Percentiles rank a stretch among this genome's conserved stretches.
Evolutionary conservation across 1,140 invertebrate species (phyloP).

Genomic region (Zaprionus vittiger): DNA sequence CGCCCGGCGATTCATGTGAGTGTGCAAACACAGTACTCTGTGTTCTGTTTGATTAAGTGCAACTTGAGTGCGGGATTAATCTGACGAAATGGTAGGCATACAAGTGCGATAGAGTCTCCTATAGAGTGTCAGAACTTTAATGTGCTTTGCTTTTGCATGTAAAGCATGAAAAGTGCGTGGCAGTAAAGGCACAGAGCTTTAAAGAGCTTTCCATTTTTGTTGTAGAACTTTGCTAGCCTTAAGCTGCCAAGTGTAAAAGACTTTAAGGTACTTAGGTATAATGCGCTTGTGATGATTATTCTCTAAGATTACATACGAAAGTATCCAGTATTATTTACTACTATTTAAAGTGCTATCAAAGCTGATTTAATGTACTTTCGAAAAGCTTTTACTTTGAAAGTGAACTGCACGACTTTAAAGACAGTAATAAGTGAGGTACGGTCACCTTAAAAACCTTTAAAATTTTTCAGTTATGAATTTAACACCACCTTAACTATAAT

Average conservation of each 20-base stretch:
- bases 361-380: no score
- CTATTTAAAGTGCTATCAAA: no score
- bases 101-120: background rate
- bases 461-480: no score
- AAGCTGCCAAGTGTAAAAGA: background rate
- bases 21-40: background rate
- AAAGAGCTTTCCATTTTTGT: background rate
- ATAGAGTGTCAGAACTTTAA: background rate
- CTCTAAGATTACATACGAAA: no score
- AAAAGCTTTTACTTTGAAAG: no score
- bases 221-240: no score
- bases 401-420: no score
- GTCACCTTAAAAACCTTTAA: no score
- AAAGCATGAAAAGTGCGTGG: background rate
- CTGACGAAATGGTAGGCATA: background rate
- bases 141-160: background rate
- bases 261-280: background rate
- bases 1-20: conserved; percentile 37
- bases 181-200: background rate
- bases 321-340: no score
- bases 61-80: background rate
- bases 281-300: no score
- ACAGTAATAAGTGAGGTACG: no score
- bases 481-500: no score
- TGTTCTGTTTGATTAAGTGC: background rate